Base-by-base conservation (phyloP, 2,797 vertebrate genomes). In the Myripristis jacobus region DNA sequence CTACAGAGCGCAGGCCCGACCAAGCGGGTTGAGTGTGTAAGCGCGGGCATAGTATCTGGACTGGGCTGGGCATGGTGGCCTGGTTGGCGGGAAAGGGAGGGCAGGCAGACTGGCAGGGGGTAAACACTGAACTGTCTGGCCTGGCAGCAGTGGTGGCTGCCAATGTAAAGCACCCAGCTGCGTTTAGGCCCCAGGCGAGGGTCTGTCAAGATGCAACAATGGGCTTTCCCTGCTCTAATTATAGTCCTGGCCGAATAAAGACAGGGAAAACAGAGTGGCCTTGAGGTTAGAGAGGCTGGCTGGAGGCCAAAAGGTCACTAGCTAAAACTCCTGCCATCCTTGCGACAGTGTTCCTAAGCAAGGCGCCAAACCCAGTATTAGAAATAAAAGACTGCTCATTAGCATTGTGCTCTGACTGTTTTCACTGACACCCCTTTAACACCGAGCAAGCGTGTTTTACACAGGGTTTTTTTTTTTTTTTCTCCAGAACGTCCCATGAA, bases 191-290 rank as follows among this genome's bases (percentile, higher is more conserved):
- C 21, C 8, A 19, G 78, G 69, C 24, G 10, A 80, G 73, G 66
- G 71, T 66, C 82, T 80, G 83, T 87, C 75, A 82, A 86, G 86
- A 88, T 83, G 79, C 68, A 87, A 91, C 87, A 90, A 92, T 89
- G 82, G 81, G 72, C 79, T 79, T 78, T 78, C 76, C 84, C 84
- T 78, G 65, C 76, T 78, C 77, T 79, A 89, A 88, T 91, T 91
- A 88, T 82, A 84, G 86, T 73, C 52, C 68, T 66, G 86, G 60
- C 61, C 77, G 85, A 80, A 80, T 88, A 88, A 91, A 91, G 79
- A 88, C 72, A 73, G 74, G 80, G 81, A 80, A 84, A 86, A 82
- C 47, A 57, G 66, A 83, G 67, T 66, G 73, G 66, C 70, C 54
- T 41, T 50, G 74, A 84, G 73, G 68, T 85, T 86, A 80, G 65